A percentile compares a stretch with the other conserved stretches of the same genome.
Conservation (phyloP, 2,888 invertebrate species). For the Scaptomyza tumidula region DNA sequence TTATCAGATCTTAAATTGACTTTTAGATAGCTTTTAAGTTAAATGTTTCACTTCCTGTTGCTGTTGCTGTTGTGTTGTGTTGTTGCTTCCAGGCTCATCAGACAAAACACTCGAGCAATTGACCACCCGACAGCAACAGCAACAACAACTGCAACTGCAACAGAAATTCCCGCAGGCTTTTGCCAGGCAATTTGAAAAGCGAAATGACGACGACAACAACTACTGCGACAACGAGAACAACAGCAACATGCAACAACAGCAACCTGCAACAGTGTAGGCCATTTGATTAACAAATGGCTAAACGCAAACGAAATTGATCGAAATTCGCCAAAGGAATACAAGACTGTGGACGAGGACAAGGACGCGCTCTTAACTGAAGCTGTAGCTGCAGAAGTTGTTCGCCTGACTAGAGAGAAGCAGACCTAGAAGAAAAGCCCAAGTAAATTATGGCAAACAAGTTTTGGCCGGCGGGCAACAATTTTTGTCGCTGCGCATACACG, state of each 20-base stretch:
- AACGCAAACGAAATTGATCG: slow-evolving; percentile 80
- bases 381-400: background rate
- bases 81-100: slow-evolving; percentile 31
- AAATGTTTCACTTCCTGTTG: slow-evolving; percentile 64
- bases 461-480: slow-evolving; percentile 83
- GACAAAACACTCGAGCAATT: slow-evolving; percentile 34
- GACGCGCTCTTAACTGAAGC: slow-evolving; percentile 14
- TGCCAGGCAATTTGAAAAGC: slow-evolving; percentile 76
- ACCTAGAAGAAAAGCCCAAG: slow-evolving; percentile 67
- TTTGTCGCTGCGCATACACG: slow-evolving; percentile 67
- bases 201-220: slow-evolving; percentile 68
- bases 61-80: slow-evolving; percentile 26
- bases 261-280: slow-evolving; percentile 73
- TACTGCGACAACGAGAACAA: slow-evolving; percentile 17
- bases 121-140: slow-evolving; percentile 57
- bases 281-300: slow-evolving; percentile 83
- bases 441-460: slow-evolving; percentile 84
- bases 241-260: slow-evolving; percentile 16
- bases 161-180: slow-evolving; percentile 64
- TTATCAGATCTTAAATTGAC: slow-evolving; percentile 22
- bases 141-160: slow-evolving; percentile 29
- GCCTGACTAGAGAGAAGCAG: slow-evolving; percentile 5
- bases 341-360: slow-evolving; percentile 22
- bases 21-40: slow-evolving; percentile 22
- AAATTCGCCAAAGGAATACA: slow-evolving; percentile 71